Percentiles rank a stretch among this genome's conserved stretches.
These are phyloP conservation scores for Bolinopsis microptera DNA, from an alignment of 37 sponge, comb jelly and placozoan species.

Conservation along the genomic window DNA sequence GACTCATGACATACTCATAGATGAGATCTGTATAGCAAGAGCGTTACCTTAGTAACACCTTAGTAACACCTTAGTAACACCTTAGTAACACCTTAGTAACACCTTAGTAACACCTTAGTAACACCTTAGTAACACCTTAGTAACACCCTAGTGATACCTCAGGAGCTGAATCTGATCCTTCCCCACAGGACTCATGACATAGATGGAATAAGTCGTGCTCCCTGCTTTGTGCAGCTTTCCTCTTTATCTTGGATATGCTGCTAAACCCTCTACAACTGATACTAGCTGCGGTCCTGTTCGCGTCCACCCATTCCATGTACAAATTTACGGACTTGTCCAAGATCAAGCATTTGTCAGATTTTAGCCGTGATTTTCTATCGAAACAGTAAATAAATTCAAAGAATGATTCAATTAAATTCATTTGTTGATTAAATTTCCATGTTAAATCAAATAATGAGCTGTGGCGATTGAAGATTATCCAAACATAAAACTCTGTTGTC, in stretches of 20 bases:
- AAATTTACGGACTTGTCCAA: not conserved
- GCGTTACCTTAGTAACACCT: too few species aligned
- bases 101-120: too few species aligned
- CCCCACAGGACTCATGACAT: not conserved
- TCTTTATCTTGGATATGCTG: not conserved
- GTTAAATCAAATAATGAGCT: not conserved
- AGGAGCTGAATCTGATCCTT: too few species aligned
- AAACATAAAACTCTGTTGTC: too few species aligned
- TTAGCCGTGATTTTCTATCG: not conserved
- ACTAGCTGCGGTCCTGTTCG: not conserved
- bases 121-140: too few species aligned
- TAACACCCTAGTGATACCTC: too few species aligned
- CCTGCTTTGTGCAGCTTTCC: not conserved
- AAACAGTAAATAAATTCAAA: not conserved
- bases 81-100: too few species aligned
- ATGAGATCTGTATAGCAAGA: too few species aligned
- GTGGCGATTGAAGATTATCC: too few species aligned
- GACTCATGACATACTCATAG: too few species aligned
- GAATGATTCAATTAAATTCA: not conserved
- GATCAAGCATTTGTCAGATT: not conserved
- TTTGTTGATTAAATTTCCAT: not conserved
- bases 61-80: too few species aligned
- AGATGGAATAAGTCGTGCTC: not conserved
- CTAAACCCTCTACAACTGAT: not conserved
- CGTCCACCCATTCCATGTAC: not conserved